A percentile compares a stretch with the other conserved stretches of the same genome.
Conservation (phyloP, 2,888 invertebrate genomes). For the Sphaerophoria taeniata region DNA sequence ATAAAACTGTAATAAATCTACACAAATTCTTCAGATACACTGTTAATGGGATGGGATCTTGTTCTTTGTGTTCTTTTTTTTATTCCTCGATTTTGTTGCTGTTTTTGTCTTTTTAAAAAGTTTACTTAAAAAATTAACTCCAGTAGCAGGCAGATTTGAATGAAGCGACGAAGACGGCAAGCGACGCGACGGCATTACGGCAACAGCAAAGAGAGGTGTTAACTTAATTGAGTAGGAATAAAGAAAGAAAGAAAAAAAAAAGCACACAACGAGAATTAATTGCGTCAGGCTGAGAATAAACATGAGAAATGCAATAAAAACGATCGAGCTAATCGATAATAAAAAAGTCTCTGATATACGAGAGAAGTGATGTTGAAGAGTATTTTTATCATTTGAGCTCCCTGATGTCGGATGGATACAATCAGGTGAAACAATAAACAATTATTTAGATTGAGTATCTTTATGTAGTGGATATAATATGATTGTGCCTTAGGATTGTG, state of each 20-base stretch:
- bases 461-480: not conserved
- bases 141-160: conserved; percentile 46
- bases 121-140: conserved; percentile 69
- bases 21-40: conserved; percentile 60
- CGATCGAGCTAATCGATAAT: conserved; percentile 69
- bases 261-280: conserved; percentile 56
- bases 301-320: conserved; percentile 69
- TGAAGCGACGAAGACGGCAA: not conserved
- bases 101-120: conserved; percentile 45
- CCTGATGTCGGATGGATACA: conserved; percentile 35
- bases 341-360: conserved; percentile 41
- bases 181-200: too few relatives aligned
- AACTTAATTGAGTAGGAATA: conserved; percentile 63
- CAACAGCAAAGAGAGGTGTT: conserved; percentile 34
- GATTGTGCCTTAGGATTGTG: too few relatives aligned
- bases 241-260: conserved; percentile 43
- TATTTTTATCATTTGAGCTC: conserved; percentile 30
- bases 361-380: conserved; percentile 45
- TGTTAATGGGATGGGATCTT: conserved; percentile 61
- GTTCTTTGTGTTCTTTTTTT: too few relatives aligned
- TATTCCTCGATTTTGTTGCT: conserved; percentile 18
- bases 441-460: conserved; percentile 35
- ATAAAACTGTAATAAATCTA: conserved; percentile 70
- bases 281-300: conserved; percentile 71
- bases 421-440: conserved; percentile 71